Percentiles rank a stretch among this genome's conserved stretches.
These are phyloP conservation scores for Calameuta idolon DNA, from an alignment of 2,888 invertebrate species.

Conservation along the genomic window DNA sequence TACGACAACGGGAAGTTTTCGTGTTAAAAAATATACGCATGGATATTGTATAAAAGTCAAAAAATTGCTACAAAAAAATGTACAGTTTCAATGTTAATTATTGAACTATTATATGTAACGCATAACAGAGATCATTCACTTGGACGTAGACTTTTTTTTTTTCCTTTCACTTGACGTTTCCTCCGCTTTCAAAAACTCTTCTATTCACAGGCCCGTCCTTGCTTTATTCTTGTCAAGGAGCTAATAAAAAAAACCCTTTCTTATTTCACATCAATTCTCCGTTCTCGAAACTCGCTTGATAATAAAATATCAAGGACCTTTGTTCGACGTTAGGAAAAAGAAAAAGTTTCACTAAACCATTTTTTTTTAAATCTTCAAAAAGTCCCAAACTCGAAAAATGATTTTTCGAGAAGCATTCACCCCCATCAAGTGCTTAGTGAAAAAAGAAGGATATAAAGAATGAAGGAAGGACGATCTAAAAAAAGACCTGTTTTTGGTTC, in stretches of 20 bases:
- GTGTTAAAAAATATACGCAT: no score
- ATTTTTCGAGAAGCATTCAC: not conserved
- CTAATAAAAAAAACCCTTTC: not conserved
- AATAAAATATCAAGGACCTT: not conserved
- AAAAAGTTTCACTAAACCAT: not conserved
- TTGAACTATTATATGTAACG: not conserved
- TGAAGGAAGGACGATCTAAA: not conserved
- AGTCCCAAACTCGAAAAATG: not conserved
- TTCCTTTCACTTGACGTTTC: not conserved
- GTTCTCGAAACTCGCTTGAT: not conserved
- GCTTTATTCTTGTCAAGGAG: not conserved
- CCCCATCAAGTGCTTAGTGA: no score
- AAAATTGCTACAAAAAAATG: not conserved
- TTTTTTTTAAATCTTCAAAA: no score
- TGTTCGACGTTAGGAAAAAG: not conserved
- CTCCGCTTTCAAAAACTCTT: not conserved
- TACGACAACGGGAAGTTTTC: accelerated
- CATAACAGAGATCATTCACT: not conserved
- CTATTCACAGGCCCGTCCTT: not conserved
- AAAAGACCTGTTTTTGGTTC: not conserved
- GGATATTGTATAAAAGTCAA: not conserved
- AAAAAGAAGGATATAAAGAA: not conserved
- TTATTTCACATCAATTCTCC: not conserved
- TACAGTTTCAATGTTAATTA: not conserved
- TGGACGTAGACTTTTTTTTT: not conserved